phyloP scores from a whole-genome alignment of 2,113 vertebrate species.

The Ctenomys sociabilis region DNA sequence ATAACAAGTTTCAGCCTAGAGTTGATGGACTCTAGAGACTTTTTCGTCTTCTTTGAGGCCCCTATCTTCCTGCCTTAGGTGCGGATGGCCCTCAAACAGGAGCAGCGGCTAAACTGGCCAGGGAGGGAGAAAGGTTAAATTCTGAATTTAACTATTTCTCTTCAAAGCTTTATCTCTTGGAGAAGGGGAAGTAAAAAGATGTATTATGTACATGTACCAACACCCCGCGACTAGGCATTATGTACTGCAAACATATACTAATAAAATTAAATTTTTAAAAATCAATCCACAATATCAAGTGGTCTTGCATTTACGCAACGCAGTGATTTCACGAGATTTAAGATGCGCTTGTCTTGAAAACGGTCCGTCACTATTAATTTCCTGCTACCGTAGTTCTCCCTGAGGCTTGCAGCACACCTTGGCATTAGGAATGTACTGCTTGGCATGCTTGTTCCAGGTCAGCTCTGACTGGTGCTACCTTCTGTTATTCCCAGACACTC shows the following conservation, averaged over 20 bases:
- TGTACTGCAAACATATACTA: not conserved
- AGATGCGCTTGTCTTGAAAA: conserved; percentile 93
- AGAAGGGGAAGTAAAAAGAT: not conserved
- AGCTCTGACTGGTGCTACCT: conserved; percentile 88
- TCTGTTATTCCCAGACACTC: conserved; percentile 95
- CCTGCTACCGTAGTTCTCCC: conserved; percentile 94
- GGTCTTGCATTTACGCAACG: conserved; percentile 94
- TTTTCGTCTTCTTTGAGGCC: no score
- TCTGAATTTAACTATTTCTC: conserved; percentile 85
- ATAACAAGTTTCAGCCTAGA: no score
- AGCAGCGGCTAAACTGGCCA: no score
- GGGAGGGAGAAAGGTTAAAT: conserved; percentile 78
- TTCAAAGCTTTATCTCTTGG: not conserved
- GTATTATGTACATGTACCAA: not conserved
- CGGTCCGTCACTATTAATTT: conserved; percentile 87
- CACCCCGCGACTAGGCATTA: not conserved
- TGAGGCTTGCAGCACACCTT: conserved; percentile 95
- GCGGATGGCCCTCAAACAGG: no score
- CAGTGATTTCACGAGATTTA: conserved; percentile 93
- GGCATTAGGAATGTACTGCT: conserved; percentile 83
- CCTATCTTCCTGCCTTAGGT: no score
- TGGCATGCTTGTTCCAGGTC: conserved; percentile 82
- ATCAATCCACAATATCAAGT: conserved; percentile 92
- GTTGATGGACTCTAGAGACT: no score
- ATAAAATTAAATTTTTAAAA: not conserved